phyloP scores from a whole-genome alignment of 2,797 vertebrate genomes.

The Fistularia tabacaria region DNA sequence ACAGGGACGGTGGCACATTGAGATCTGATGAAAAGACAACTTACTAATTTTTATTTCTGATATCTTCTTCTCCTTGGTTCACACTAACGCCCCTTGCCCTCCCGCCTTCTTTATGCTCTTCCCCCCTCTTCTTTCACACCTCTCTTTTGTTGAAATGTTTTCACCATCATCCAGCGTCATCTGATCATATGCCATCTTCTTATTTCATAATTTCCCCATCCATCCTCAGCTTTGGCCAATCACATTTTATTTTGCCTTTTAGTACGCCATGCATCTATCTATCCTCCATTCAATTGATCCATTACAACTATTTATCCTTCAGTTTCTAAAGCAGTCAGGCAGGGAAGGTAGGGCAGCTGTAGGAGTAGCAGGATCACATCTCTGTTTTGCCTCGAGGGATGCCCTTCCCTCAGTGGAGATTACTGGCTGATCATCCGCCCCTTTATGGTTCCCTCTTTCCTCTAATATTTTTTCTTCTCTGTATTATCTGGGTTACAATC shows the following conservation, averaged over 20 bases:
- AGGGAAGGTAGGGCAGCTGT: slow-evolving; percentile 19
- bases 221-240: slow-evolving; percentile 2
- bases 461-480: background rate
- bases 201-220: background rate
- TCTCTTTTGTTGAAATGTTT: slow-evolving; percentile 20
- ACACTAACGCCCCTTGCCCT: slow-evolving; percentile 18
- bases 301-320: slow-evolving; percentile 24
- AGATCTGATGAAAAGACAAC: slow-evolving; percentile 40
- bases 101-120: slow-evolving; percentile 22
- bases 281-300: slow-evolving; percentile 22
- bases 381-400: slow-evolving; percentile 16
- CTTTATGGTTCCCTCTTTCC: background rate
- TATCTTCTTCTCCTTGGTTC: slow-evolving; percentile 13
- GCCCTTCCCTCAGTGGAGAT: slow-evolving; percentile 21
- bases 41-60: slow-evolving; percentile 32
- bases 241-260: slow-evolving; percentile 10
- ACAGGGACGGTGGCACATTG: slow-evolving; percentile 6
- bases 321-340: slow-evolving; percentile 18
- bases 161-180: slow-evolving; percentile 1
- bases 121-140: slow-evolving; percentile 15
- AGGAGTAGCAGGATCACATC: slow-evolving; percentile 14
- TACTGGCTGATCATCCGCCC: slow-evolving; percentile 14
- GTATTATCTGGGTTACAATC: background rate
- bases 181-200: slow-evolving; percentile 17
- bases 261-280: slow-evolving; percentile 17